A percentile compares a stretch with the other conserved stretches of the same genome.
phyloP scores from a whole-genome alignment of 2,797 vertebrate genomes.

The Enteromius fasciolatus region DNA sequence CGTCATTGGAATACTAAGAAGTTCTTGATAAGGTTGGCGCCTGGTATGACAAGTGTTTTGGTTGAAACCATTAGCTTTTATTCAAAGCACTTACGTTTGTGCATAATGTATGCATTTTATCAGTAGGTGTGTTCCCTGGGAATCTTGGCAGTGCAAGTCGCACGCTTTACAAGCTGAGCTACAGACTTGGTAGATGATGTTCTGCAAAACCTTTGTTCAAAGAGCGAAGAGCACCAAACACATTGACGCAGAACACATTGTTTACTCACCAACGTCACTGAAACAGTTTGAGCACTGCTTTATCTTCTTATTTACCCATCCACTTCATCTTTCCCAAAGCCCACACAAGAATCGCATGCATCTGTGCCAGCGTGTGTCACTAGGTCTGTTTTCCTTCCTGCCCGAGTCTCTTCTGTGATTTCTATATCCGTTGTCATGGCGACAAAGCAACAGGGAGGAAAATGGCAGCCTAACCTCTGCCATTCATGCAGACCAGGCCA shows the following conservation, averaged over 20 bases:
- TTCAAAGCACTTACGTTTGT: not conserved
- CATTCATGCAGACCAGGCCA: constrained; percentile 88
- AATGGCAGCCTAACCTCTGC: constrained; percentile 93
- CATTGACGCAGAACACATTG: not conserved
- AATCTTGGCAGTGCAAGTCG: not conserved
- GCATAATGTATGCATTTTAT: not conserved
- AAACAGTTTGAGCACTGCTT: constrained; percentile 28
- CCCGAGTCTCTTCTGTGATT: constrained; percentile 94
- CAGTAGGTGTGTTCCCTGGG: constrained; percentile 6
- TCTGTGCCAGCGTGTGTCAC: constrained; percentile 89
- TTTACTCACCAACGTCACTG: constrained; percentile 18
- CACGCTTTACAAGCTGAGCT: not conserved
- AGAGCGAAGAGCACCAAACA: not conserved
- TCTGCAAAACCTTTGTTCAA: not conserved
- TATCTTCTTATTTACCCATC: constrained; percentile 35
- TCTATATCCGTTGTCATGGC: constrained; percentile 99
- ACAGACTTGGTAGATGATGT: not conserved
- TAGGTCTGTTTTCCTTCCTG: constrained; percentile 87
- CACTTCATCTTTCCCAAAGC: constrained; percentile 41
- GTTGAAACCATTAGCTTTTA: not conserved
- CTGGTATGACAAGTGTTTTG: constrained; percentile 13
- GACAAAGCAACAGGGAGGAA: constrained; percentile 89
- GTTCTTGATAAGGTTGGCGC: constrained; percentile 7
- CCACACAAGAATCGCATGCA: constrained; percentile 15
- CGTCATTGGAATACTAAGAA: not conserved